phyloP scores from a whole-genome alignment of 2,113 vertebrate species.

The Melospiza melodia region DNA sequence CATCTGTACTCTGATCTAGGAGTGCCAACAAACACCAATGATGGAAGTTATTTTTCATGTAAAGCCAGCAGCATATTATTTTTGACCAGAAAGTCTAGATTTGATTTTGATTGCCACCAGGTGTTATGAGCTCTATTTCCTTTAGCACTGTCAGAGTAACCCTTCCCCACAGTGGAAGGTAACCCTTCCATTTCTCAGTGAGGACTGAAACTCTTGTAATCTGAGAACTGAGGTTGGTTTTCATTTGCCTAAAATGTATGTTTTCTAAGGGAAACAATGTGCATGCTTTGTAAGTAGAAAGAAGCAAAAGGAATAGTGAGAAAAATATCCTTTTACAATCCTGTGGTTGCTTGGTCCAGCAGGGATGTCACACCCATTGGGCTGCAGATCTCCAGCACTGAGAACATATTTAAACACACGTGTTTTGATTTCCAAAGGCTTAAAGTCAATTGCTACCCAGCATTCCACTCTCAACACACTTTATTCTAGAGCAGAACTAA shows the following conservation, averaged over 20 bases:
- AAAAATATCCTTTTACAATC: neutral
- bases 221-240: neutral
- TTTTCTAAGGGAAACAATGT: neutral
- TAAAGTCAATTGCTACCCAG: neutral
- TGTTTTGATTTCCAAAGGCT: neutral
- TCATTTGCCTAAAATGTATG: neutral
- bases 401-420: neutral
- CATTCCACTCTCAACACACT: neutral
- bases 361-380: neutral
- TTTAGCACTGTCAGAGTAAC: neutral
- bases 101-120: neutral
- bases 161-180: neutral
- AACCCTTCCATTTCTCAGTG: neutral
- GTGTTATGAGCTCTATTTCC: neutral
- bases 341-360: neutral
- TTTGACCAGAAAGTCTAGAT: neutral
- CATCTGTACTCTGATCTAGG: neutral
- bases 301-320: neutral
- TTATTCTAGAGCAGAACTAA: neutral
- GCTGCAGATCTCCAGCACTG: neutral
- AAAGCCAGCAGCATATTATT: neutral
- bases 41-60: neutral
- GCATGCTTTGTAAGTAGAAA: neutral
- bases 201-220: neutral
- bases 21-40: neutral